Evolutionary conservation across 2,888 invertebrate genomes (phyloP), one percentile per base, ranked within the genome.

Genomic region (Carabus problematicus): DNA sequence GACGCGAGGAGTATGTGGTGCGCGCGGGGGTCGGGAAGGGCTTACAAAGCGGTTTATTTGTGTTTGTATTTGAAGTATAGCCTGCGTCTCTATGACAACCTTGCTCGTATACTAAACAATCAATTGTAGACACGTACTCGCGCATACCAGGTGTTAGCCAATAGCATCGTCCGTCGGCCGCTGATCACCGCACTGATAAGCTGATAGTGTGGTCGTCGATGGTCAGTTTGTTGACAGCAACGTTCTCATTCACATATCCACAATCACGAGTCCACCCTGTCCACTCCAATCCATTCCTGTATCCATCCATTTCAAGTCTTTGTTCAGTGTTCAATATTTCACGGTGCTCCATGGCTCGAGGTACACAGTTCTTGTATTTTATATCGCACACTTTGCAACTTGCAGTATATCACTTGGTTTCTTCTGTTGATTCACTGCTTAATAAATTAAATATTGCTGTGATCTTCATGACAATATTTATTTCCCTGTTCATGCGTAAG

Each of bases 111-210:
- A 58, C 67, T 76, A 76, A 77, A 79, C 81, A 81, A 81, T 81
- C 81, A 80, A 79, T 81, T 79, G 79, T 76, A 75, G 78, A 79
- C 81, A 81, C 81, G 81, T 81, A 79, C 74, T 72, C 75, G 66
- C 58, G 75, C 74, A 77, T 77, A 77, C 76, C 76, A 75, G 75
- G 72, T 72, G 71, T 73, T 73, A 73, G 75, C 73, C 77, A 77
- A 77, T 77, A 76, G 76, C 77, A 76, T 77, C 73, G 74, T 76
- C 49, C 74, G 78, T 77, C 76, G 75, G 76, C 76, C 75, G 76
- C 75, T 75, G 76, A 78, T 79, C 75, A 74, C 71, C 71, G 72
- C 71, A 74, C 76, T 78, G 79, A 78, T 80, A 80, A 80, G 79
- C 76, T 79, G 79, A 79, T 78, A 77, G 77, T 75, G 75, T 76